phyloP scores from a whole-genome alignment of 2,797 vertebrate genomes.

The Rhynchotus rufescens region DNA sequence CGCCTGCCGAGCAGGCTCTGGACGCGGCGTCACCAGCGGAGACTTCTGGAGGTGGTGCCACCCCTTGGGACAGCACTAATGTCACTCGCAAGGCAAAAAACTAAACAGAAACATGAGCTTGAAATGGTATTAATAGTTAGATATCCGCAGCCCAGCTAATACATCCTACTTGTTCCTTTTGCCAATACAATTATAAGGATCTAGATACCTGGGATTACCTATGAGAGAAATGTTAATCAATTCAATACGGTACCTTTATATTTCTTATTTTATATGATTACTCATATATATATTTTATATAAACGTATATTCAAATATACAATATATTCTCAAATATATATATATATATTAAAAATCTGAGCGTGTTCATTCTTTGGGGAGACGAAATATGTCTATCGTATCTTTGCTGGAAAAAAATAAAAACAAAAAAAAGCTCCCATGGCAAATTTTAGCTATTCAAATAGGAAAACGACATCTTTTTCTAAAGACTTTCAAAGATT shows the following conservation, averaged over 20 bases:
- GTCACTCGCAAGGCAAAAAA: background rate
- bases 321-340: background rate
- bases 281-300: background rate
- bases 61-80: background rate
- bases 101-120: background rate
- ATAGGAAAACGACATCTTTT: slow-evolving; percentile 14
- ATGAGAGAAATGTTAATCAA: slow-evolving; percentile 19
- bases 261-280: slow-evolving; percentile 42
- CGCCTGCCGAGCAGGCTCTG: background rate
- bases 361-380: slow-evolving; percentile 17
- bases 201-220: background rate
- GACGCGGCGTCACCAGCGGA: background rate
- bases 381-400: slow-evolving; percentile 6
- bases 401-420: background rate
- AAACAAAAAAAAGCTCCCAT: slow-evolving; percentile 13
- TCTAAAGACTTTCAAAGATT: slow-evolving; percentile 51
- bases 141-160: background rate
- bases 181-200: slow-evolving; percentile 16
- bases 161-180: background rate
- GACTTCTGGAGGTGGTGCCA: background rate
- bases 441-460: slow-evolving; percentile 23
- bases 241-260: slow-evolving; percentile 27
- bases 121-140: background rate
- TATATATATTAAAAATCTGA: slow-evolving; percentile 12
- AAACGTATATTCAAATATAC: no score